Percentiles rank a stretch among this genome's conserved stretches.
These are phyloP conservation scores for Dermatemys mawii DNA, from an alignment of 2,113 vertebrate genomes.

Conservation along the genomic window DNA sequence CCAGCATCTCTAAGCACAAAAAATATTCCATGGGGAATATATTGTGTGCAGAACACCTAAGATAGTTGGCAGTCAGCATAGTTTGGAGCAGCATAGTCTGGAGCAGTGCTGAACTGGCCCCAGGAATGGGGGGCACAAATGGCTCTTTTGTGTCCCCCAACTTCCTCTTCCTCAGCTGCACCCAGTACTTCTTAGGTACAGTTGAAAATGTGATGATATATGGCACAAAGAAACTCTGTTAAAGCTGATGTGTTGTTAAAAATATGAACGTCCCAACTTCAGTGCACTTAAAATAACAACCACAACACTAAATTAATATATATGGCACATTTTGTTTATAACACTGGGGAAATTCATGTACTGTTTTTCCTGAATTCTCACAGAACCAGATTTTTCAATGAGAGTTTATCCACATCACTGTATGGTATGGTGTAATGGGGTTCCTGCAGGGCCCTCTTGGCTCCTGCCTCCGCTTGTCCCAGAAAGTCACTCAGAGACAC, in stretches of 20 bases:
- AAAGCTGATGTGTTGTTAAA: not conserved
- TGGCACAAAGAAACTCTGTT: not conserved
- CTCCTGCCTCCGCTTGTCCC: too few species aligned
- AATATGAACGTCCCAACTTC: not conserved
- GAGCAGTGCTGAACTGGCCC: not conserved
- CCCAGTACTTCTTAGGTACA: not conserved
- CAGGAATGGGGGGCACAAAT: not conserved
- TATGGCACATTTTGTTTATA: not conserved
- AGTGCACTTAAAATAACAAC: not conserved
- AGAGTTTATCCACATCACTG: not conserved
- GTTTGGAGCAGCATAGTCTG: not conserved
- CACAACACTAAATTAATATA: not conserved
- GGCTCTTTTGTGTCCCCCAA: not conserved
- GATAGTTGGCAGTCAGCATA: not conserved
- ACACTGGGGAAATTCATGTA: not conserved
- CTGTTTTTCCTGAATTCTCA: not conserved
- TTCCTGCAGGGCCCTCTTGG: too few species aligned
- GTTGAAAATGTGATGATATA: not conserved
- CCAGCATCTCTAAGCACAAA: not conserved
- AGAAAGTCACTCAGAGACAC: too few species aligned
- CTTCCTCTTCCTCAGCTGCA: not conserved
- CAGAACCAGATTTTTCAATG: not conserved
- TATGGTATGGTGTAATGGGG: too few species aligned
- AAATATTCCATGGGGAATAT: not conserved
- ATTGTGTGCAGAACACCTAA: not conserved